Percentiles rank a stretch among this genome's conserved stretches.
Conservation (phyloP, 2,888 invertebrate genomes). For the Hypomecis atomaria region DNA sequence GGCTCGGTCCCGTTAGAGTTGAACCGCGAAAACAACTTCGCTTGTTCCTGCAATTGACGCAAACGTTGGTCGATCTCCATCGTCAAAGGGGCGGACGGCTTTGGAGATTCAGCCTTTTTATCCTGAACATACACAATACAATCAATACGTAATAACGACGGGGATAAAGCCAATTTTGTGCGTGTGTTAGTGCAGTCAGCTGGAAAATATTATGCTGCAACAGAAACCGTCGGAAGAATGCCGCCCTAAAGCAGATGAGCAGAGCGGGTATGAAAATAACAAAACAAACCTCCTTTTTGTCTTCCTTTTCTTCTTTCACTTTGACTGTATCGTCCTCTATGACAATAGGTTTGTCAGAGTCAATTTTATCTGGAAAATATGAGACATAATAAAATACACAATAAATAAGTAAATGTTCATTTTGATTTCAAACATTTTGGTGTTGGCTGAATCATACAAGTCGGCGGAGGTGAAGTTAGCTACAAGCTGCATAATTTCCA, state of each 20-base stretch:
- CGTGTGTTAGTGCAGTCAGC: constrained; percentile 31
- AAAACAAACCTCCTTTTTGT: constrained; percentile 68
- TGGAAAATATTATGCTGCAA: constrained; percentile 24
- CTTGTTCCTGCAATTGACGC: constrained; percentile 81
- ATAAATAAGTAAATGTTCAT: background rate
- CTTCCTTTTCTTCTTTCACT: constrained; percentile 75
- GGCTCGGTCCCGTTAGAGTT: constrained; percentile 65
- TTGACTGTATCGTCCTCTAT: constrained; percentile 77
- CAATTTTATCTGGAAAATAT: constrained; percentile 64
- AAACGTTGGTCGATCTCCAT: constrained; percentile 83
- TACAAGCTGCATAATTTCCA: no score
- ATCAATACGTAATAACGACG: constrained; percentile 16
- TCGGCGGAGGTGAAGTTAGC: no score
- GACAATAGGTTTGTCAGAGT: constrained; percentile 71
- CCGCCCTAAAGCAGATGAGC: constrained; percentile 23
- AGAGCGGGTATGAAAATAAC: constrained; percentile 1
- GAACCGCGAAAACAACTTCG: constrained; percentile 79
- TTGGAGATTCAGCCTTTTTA: constrained; percentile 71
- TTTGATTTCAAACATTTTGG: no score
- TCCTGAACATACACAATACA: constrained; percentile 52
- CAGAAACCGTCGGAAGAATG: constrained; percentile 9
- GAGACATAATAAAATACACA: constrained; percentile 33
- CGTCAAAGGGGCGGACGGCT: constrained; percentile 73
- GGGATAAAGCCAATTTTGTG: constrained; percentile 14
- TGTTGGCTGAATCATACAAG: no score